A percentile compares a stretch with the other conserved stretches of the same genome.
phyloP scores from a whole-genome alignment of 2,797 vertebrate species.

The Pagetopsis macropterus region DNA sequence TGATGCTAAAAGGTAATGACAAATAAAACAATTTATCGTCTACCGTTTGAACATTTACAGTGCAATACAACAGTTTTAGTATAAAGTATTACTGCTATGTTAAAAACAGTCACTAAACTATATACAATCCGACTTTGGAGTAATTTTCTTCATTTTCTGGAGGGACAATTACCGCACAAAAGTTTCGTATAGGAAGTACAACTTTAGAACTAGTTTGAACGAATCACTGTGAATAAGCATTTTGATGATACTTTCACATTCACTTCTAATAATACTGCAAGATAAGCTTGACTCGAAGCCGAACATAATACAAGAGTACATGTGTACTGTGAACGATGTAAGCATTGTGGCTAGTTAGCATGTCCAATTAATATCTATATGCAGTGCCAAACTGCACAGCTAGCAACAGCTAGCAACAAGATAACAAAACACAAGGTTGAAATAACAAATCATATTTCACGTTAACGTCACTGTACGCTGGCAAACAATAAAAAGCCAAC shows the following conservation, averaged over 20 bases:
- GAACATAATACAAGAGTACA: not conserved
- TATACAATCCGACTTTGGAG: fast-evolving
- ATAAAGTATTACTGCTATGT: not conserved
- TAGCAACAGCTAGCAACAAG: too few species aligned
- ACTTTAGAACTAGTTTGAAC: not conserved
- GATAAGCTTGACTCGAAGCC: not conserved
- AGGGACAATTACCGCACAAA: not conserved
- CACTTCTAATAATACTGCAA: not conserved
- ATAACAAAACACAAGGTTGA: too few species aligned
- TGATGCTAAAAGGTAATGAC: not conserved
- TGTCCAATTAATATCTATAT: too few species aligned
- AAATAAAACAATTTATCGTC: not conserved
- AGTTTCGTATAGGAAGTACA: not conserved
- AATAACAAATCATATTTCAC: too few species aligned
- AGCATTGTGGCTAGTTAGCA: too few species aligned
- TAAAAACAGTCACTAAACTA: not conserved
- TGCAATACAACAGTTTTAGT: not conserved
- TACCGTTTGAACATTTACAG: not conserved
- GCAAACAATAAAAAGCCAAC: too few species aligned
- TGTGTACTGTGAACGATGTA: too few species aligned
- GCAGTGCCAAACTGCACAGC: too few species aligned
- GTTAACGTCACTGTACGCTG: too few species aligned
- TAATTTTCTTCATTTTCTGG: not conserved
- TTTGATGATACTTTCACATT: not conserved
- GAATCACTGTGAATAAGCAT: not conserved